Evolutionary conservation across 2,888 invertebrate genomes (phyloP).

Genomic region (Lochmaea capreae): DNA sequence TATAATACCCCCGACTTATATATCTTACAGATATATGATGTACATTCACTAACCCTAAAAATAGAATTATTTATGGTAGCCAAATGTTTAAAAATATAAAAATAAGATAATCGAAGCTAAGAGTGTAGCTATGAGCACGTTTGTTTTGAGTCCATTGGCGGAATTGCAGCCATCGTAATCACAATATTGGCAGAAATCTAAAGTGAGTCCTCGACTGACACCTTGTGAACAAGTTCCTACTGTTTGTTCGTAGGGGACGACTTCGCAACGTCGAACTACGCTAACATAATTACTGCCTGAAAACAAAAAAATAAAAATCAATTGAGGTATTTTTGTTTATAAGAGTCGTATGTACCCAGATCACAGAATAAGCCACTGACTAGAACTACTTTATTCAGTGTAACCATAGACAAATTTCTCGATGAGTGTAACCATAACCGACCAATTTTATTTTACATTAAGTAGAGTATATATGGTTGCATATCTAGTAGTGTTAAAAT

Average conservation of each 20-base stretch:
- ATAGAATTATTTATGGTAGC: not conserved
- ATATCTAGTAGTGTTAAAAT: too few relatives aligned
- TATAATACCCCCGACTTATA: not conserved
- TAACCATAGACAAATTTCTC: too few relatives aligned
- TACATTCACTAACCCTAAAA: not conserved
- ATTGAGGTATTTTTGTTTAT: too few relatives aligned
- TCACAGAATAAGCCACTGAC: too few relatives aligned
- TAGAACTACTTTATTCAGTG: too few relatives aligned
- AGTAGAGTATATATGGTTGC: too few relatives aligned
- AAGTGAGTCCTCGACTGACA: constrained; percentile 67
- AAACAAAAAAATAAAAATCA: constrained; percentile 50
- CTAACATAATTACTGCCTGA: constrained; percentile 68
- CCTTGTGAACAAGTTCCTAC: constrained; percentile 68
- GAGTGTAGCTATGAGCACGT: constrained; percentile 59
- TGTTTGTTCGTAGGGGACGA: constrained; percentile 70
- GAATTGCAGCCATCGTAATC: constrained; percentile 77
- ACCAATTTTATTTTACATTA: too few relatives aligned
- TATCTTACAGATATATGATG: not conserved
- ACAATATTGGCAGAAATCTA: constrained; percentile 76
- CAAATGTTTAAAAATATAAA: constrained; percentile 20
- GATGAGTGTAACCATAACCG: too few relatives aligned
- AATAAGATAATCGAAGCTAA: constrained; percentile 49
- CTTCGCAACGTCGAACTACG: constrained; percentile 72
- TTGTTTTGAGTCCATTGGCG: constrained; percentile 67
- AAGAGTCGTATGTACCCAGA: too few relatives aligned